These are phyloP conservation scores for Tethya wilhelma DNA, from an alignment of 37 sponge, comb jelly and placozoan genomes.

Conservation along the genomic window DNA sequence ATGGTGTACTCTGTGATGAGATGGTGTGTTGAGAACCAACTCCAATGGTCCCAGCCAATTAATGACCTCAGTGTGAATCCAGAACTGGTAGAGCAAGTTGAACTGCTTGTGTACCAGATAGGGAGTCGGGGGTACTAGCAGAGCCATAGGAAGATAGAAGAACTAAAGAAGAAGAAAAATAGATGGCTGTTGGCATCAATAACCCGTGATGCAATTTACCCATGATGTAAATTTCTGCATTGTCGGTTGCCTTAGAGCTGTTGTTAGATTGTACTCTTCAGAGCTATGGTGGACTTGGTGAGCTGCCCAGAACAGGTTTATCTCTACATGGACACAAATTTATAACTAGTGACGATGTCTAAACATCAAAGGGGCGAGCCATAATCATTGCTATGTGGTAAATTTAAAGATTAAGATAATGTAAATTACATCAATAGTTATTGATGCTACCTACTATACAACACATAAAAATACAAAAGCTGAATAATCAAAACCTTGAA, in stretches of 20 bases:
- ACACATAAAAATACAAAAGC: no score
- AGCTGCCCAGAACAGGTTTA: conserved; percentile 89
- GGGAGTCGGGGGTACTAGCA: conserved; percentile 82
- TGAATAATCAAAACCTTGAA: no score
- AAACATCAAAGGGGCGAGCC: no score
- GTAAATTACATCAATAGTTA: no score
- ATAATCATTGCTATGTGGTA: no score
- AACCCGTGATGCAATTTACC: conserved; percentile 63
- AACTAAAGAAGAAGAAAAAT: conserved; percentile 43
- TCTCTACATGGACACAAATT: conserved; percentile 47
- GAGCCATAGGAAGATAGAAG: conserved; percentile 89
- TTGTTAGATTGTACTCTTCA: conserved; percentile 91
- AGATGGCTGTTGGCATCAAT: background rate
- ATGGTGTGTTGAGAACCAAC: conserved; percentile 93
- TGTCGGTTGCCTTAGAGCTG: conserved; percentile 87
- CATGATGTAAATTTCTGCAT: conserved; percentile 77
- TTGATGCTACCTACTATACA: no score
- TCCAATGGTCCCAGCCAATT: conserved; percentile 86
- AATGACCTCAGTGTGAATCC: conserved; percentile 97
- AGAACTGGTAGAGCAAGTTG: conserved; percentile 95
- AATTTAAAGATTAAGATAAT: no score
- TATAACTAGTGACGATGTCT: no score
- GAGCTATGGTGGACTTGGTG: conserved; percentile 97
- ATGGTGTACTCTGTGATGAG: conserved; percentile 96
- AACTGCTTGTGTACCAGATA: conserved; percentile 87